A percentile compares a stretch with the other conserved stretches of the same genome.
Evolutionary conservation across 1,140 invertebrate genomes (phyloP).

Genomic region (Sitophilus oryzae): DNA sequence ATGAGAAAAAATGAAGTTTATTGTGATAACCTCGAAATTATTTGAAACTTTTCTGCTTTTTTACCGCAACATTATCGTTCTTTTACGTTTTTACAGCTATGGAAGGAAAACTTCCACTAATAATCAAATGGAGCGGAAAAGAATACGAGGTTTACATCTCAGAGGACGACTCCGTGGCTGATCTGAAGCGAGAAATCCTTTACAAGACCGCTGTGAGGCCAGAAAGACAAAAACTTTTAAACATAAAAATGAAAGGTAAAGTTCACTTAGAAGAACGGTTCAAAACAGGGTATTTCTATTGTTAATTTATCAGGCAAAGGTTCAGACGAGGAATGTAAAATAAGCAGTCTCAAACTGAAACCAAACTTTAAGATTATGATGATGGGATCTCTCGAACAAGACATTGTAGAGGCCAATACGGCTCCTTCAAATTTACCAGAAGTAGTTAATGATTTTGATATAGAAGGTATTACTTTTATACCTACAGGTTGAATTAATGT

Average conservation of each 20-base stretch:
- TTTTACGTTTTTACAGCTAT: constrained; percentile 16
- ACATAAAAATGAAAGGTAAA: constrained; percentile 84
- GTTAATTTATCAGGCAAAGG: constrained; percentile 61
- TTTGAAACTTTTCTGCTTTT: too few relatives aligned
- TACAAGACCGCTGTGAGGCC: constrained; percentile 77
- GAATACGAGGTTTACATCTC: constrained; percentile 70
- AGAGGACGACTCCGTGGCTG: constrained; percentile 66
- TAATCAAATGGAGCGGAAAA: constrained; percentile 85
- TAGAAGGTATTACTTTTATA: constrained; percentile 5
- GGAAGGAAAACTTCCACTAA: constrained; percentile 43
- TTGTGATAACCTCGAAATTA: neutral
- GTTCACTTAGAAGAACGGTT: neutral
- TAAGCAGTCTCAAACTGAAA: constrained; percentile 70
- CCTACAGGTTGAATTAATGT: neutral
- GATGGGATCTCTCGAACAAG: constrained; percentile 91
- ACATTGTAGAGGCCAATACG: constrained; percentile 73
- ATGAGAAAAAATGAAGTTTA: too few relatives aligned
- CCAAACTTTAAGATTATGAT: constrained; percentile 93
- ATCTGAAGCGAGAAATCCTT: constrained; percentile 74
- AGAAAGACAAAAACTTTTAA: constrained; percentile 87
- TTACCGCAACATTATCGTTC: too few relatives aligned
- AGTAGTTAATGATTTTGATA: constrained; percentile 75
- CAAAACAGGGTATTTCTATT: constrained; percentile 19
- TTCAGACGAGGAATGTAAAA: constrained; percentile 65
- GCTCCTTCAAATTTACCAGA: constrained; percentile 75